Evolutionary conservation across 1,140 invertebrate species (phyloP).

Genomic region (Lethrus apterus): DNA sequence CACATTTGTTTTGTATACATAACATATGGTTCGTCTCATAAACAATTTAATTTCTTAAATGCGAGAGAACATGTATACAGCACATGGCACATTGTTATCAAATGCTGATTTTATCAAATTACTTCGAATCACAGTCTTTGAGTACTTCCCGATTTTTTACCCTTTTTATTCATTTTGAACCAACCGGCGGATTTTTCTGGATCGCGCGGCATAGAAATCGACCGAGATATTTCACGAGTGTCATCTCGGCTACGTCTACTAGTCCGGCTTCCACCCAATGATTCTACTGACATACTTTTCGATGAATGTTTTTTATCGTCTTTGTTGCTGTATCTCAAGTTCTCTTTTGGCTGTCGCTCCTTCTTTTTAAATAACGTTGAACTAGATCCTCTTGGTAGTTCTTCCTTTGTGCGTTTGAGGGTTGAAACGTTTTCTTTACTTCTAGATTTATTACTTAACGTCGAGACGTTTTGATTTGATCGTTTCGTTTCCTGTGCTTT

Average conservation of each 20-base stretch:
- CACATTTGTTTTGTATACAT: conserved; percentile 11
- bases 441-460: conserved; percentile 26
- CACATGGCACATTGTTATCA: conserved; percentile 21
- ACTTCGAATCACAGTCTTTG: conserved; percentile 29
- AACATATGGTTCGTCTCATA: conserved; percentile 23
- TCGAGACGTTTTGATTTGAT: conserved; percentile 27
- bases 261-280: conserved; percentile 45
- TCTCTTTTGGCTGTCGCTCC: conserved; percentile 41
- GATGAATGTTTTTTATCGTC: conserved; percentile 45
- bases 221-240: conserved; percentile 46
- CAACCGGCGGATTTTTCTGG: conserved; percentile 61
- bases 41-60: conserved; percentile 32
- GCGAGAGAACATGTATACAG: conserved; percentile 25
- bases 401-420: conserved; percentile 26
- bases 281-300: conserved; percentile 54
- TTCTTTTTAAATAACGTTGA: conserved; percentile 37
- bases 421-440: conserved; percentile 34
- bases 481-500: conserved; percentile 36
- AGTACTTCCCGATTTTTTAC: conserved; percentile 47
- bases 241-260: conserved; percentile 42
- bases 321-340: conserved; percentile 43
- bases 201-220: conserved; percentile 61
- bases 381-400: conserved; percentile 27
- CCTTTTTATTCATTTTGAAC: conserved; percentile 57
- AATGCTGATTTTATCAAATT: neutral